These are phyloP conservation scores for Colossoma macropomum DNA, from an alignment of 2,113 vertebrate species.

Conservation along the genomic window DNA sequence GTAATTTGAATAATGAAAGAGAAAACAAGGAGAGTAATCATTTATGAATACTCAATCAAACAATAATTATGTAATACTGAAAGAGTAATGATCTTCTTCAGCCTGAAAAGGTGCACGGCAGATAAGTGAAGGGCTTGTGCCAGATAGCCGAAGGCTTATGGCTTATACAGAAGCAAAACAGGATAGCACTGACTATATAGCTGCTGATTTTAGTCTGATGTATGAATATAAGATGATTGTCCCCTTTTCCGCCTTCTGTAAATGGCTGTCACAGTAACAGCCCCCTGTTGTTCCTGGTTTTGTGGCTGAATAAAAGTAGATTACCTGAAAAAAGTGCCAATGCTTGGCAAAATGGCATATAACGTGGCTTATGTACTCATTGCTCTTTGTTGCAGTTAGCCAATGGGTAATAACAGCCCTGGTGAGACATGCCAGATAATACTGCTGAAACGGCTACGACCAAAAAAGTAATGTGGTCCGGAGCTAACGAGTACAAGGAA, in stretches of 20 bases:
- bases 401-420: neutral
- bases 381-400: neutral
- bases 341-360: constrained; percentile 27
- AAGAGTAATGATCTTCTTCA: constrained; percentile 62
- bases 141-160: constrained; percentile 6
- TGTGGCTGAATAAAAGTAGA: constrained; percentile 24
- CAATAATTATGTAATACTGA: constrained; percentile 61
- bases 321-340: constrained; percentile 17
- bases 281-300: constrained; percentile 21
- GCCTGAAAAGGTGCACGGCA: constrained; percentile 51
- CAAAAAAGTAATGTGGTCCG: neutral
- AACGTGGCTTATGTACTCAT: neutral
- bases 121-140: neutral
- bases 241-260: neutral
- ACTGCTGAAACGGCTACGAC: neutral
- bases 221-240: neutral
- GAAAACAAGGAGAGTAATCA: constrained; percentile 71
- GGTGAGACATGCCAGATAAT: neutral
- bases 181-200: neutral
- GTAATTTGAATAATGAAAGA: constrained; percentile 73
- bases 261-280: constrained; percentile 26
- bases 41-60: constrained; percentile 75
- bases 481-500: neutral
- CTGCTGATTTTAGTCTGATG: neutral
- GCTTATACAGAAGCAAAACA: neutral